These are phyloP conservation scores for Nezara viridula DNA, from an alignment of 2,888 invertebrate genomes.

Conservation along the genomic window DNA sequence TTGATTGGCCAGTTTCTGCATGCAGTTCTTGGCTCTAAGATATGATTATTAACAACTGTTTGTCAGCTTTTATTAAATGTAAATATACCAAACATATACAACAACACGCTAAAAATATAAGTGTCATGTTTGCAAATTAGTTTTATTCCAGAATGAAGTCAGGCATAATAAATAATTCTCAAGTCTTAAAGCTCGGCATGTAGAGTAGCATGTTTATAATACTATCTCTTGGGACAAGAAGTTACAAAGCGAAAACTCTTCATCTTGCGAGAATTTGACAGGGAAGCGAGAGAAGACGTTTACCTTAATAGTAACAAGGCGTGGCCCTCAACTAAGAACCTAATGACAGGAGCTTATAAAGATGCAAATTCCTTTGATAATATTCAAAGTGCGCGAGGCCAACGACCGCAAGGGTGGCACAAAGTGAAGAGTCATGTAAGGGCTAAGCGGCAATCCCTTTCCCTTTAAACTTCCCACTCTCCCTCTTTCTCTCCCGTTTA, in stretches of 20 bases:
- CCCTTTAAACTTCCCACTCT: background rate
- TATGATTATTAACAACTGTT: no score
- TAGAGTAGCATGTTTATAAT: background rate
- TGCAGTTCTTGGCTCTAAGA: no score
- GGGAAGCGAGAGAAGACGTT: background rate
- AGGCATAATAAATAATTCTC: background rate
- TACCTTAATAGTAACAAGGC: background rate
- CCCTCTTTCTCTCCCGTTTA: conserved; percentile 26
- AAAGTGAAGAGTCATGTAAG: conserved; percentile 47
- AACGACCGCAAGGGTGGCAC: conserved; percentile 21
- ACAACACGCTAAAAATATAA: no score
- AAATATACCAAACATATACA: no score
- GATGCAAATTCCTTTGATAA: conserved; percentile 48
- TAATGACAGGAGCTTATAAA: conserved; percentile 34
- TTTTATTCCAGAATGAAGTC: background rate
- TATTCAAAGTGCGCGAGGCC: background rate
- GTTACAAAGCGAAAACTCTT: background rate
- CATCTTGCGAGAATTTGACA: background rate
- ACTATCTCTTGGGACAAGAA: background rate
- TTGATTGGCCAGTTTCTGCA: no score
- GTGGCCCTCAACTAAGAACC: background rate
- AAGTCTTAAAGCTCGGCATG: background rate
- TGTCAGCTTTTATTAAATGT: no score
- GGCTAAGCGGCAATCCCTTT: background rate
- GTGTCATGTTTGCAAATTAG: no score